Evolutionary conservation across 2,113 vertebrate species (phyloP).

Genomic region (Gyps fulvus): DNA sequence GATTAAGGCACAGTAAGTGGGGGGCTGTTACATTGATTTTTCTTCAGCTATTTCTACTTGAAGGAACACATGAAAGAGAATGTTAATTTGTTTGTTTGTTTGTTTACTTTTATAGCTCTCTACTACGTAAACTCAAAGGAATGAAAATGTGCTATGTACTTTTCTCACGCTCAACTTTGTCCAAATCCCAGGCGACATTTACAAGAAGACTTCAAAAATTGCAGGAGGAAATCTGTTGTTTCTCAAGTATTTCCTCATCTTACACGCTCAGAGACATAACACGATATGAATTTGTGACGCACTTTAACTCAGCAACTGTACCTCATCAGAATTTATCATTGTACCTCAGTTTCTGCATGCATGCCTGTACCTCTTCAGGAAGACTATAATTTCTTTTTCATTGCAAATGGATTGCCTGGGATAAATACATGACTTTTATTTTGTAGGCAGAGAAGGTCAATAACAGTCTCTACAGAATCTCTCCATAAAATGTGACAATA

Average conservation of each 20-base stretch:
- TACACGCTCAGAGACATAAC: neutral
- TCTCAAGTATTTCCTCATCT: neutral
- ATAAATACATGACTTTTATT: conserved; percentile 5
- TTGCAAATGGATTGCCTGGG: neutral
- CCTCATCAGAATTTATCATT: neutral
- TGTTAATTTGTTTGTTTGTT: neutral
- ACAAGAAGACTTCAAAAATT: neutral
- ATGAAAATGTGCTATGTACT: neutral
- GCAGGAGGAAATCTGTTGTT: neutral
- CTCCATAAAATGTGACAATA: conserved; percentile 10
- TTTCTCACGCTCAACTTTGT: neutral
- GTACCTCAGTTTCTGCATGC: neutral
- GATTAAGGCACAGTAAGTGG: neutral
- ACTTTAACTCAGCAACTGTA: neutral
- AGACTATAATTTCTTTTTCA: neutral
- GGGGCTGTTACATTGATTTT: neutral
- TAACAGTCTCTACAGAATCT: neutral
- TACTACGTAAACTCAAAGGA: neutral
- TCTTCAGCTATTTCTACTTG: neutral
- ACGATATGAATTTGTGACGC: neutral
- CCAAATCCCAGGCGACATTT: rapidly evolving
- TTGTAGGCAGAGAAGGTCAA: conserved; percentile 16
- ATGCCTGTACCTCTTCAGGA: neutral
- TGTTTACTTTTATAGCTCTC: neutral
- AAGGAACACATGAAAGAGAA: neutral